Evolutionary conservation across 2,113 vertebrate genomes (phyloP).

Genomic region (Sorex fumeus): DNA sequence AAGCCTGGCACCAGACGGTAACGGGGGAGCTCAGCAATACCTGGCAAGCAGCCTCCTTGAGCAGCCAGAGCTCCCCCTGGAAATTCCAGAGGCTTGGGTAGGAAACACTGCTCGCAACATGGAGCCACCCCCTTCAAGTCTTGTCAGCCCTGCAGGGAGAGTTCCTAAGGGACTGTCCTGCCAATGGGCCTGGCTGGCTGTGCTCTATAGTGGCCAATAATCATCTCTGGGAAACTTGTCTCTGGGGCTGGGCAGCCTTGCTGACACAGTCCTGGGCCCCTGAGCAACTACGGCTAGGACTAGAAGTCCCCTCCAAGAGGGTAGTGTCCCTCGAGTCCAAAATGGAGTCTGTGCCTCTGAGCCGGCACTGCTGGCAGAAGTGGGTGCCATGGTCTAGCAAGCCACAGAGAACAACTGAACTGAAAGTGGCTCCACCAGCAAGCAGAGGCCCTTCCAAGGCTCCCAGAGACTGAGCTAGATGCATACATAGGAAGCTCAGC

Average conservation of each 20-base stretch:
- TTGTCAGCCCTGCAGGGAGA: neutral
- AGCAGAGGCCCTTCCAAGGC: neutral
- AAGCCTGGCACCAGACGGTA: accelerated
- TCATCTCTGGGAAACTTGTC: constrained; percentile 57
- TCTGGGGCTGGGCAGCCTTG: neutral
- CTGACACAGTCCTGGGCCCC: neutral
- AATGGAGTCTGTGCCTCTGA: neutral
- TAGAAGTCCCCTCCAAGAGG: neutral
- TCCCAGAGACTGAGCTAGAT: neutral
- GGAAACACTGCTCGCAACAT: neutral
- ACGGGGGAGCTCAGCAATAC: neutral
- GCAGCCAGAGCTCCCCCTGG: neutral
- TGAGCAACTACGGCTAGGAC: neutral
- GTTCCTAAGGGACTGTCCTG: neutral
- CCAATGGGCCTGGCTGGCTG: constrained; percentile 35
- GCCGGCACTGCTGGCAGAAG: neutral
- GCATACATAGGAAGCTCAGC: neutral
- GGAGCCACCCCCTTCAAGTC: neutral
- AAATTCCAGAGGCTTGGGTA: neutral
- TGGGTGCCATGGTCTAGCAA: neutral
- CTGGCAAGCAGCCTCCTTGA: neutral
- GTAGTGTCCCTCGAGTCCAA: neutral
- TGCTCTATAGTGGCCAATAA: constrained; percentile 20
- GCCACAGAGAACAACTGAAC: neutral
- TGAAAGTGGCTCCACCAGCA: neutral